These are phyloP conservation scores for Paradisaea rubra DNA, from an alignment of 2,113 vertebrate species.

Conservation along the genomic window DNA sequence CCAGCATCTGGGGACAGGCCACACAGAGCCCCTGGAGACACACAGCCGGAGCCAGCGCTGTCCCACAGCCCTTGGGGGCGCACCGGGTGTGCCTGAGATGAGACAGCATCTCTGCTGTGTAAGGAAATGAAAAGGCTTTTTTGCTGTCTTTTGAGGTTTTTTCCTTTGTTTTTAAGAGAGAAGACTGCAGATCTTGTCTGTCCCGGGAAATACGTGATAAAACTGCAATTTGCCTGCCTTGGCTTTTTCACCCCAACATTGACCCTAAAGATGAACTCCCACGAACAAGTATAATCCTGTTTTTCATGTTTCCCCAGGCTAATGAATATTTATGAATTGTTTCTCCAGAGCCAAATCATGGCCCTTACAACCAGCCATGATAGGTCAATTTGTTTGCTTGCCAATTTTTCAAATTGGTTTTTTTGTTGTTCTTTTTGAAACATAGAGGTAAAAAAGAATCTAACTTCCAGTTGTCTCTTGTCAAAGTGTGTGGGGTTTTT, in stretches of 20 bases:
- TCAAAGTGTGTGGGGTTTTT: not conserved
- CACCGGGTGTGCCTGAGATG: not conserved
- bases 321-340: conserved; percentile 54
- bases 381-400: conserved; percentile 42
- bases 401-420: conserved; percentile 24
- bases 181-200: conserved; percentile 1
- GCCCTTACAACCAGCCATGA: conserved; percentile 1
- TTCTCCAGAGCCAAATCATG: conserved; percentile 33
- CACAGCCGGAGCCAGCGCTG: not conserved
- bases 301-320: conserved; percentile 28
- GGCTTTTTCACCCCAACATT: conserved; percentile 29
- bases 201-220: conserved; percentile 15
- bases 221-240: conserved; percentile 45
- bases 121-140: not conserved
- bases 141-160: not conserved
- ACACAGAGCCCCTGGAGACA: not conserved
- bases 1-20: not conserved
- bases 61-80: fast-evolving
- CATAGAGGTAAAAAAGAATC: not conserved
- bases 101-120: not conserved
- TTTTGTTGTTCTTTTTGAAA: conserved; percentile 43
- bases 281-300: conserved; percentile 46
- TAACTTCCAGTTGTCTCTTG: conserved; percentile 37
- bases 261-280: conserved; percentile 46
- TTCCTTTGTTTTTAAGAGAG: not conserved